phyloP scores from a whole-genome alignment of 2,113 vertebrate genomes.

The Crypturellus undulatus region DNA sequence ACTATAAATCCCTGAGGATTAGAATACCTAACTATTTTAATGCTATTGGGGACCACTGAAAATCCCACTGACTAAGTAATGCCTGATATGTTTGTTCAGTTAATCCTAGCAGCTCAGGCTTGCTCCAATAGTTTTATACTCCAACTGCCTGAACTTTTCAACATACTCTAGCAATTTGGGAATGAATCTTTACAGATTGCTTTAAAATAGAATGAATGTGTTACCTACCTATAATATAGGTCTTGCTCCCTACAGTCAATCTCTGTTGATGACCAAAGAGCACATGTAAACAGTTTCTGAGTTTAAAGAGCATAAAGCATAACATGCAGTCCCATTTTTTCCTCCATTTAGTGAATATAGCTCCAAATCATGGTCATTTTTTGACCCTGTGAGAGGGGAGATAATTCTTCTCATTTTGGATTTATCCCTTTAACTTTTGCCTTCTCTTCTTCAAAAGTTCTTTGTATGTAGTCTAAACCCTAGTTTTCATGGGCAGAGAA shows the following conservation, averaged over 20 bases:
- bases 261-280: background rate
- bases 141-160: background rate
- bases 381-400: background rate
- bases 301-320: background rate
- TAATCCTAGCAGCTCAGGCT: background rate
- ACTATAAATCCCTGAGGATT: background rate
- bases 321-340: background rate
- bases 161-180: background rate
- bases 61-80: background rate
- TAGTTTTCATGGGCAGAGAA: background rate
- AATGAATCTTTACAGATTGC: background rate
- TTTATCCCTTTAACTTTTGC: background rate
- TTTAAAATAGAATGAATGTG: background rate
- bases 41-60: background rate
- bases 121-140: background rate
- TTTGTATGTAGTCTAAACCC: background rate
- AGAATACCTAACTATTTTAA: constrained; percentile 7
- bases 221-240: background rate
- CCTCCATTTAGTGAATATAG: background rate
- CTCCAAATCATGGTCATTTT: background rate
- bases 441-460: background rate
- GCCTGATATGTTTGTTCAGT: background rate
- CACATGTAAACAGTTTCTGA: background rate
- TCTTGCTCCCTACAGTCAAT: background rate
- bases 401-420: background rate